Base-by-base conservation (phyloP, 1,140 invertebrate species). In the Cydia strobilella region DNA sequence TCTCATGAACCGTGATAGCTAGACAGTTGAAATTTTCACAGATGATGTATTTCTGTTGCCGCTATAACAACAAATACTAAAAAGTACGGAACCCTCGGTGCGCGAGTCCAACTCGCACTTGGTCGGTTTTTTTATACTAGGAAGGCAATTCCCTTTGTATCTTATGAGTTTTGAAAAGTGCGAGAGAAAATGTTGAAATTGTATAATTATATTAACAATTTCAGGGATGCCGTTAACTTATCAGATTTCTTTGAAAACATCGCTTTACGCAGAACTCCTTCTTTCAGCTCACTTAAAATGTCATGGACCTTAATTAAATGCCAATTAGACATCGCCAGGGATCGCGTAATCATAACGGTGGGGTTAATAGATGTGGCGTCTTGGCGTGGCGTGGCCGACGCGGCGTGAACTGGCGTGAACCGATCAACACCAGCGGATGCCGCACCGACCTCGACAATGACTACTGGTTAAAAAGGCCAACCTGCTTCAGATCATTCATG, bases 371-470 rank as follows among this genome's bases (percentile, higher is more conserved):
- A 18, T 31, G 25, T 66, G 27, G 63, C 25, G 63, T 66, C 27
- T 31, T 27, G 27, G 12, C 25, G 63, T 31, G 62, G 62, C 62
- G 20, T 63, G 25, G 20, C 45, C 23, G 45, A 18, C 72, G 65
- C 45, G 12, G 12, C 23, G 10, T 23, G 12, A 25, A 20, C 72
- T 15, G 35, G 59, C 45, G 15, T 12, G 72, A 74, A 79, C 81
- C 74, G 72, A 78, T 63, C 79, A 27, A 51, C 79, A 80, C 82
- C 78, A 76, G 84, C 74, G 51, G 23, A 10, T 80, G 66, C 84
- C 74, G 79, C 78, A 73, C 65, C 15, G 25, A 72, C 39, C 83
- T 78, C 82, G 71, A 31, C 6, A 13, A n/a, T 71, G 48, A 79
- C 75, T 78, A 75, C 73, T 13, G 9, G 13, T 20, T 18, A 54